Conservation (phyloP, 1,140 invertebrate genomes). For the Hirudo medicinalis region DNA sequence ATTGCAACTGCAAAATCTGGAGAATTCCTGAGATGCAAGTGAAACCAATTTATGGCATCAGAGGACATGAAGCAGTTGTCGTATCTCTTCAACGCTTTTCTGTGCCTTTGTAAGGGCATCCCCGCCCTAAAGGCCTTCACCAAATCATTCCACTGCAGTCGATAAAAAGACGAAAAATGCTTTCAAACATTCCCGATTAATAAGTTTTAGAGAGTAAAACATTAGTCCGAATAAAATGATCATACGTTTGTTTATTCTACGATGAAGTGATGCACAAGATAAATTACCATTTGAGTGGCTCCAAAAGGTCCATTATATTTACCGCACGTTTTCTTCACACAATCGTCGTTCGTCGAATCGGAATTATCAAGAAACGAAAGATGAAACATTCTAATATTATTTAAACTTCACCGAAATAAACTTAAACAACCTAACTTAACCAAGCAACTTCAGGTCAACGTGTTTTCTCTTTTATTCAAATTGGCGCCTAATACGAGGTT, state of each 20-base stretch:
- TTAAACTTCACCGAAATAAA: too few species aligned
- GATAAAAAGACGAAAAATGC: background rate
- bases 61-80: conserved; percentile 3
- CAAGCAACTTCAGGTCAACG: too few species aligned
- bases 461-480: too few species aligned
- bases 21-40: background rate
- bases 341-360: too few species aligned
- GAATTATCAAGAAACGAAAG: too few species aligned
- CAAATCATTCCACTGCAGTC: conserved; percentile 5
- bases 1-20: conserved; percentile 2
- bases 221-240: background rate
- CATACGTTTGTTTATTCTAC: background rate
- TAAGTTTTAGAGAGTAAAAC: background rate
- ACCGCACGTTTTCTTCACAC: too few species aligned
- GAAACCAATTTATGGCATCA: conserved; percentile 1
- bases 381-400: too few species aligned
- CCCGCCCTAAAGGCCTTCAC: background rate
- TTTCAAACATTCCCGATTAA: background rate
- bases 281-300: conserved; percentile 10
- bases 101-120: background rate
- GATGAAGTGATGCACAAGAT: background rate
- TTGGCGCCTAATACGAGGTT: too few species aligned
- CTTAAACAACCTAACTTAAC: too few species aligned
- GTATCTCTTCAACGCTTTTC: conserved; percentile 1
- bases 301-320: background rate